Conservation (phyloP, 2,113 vertebrate species). For the Spea multiplicata region DNA sequence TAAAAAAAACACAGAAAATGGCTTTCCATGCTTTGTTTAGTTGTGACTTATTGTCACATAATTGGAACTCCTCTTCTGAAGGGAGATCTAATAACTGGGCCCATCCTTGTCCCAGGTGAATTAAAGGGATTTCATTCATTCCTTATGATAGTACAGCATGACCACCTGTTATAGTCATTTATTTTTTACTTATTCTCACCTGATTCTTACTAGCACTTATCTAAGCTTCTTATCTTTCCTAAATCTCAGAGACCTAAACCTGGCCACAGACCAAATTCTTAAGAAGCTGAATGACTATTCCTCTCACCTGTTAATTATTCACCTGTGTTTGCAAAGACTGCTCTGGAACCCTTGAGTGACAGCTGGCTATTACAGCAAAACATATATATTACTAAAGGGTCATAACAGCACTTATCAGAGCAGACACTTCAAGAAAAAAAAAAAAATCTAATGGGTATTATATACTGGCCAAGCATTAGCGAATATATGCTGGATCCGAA, state of each 20-base stretch:
- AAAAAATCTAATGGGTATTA: too few species aligned
- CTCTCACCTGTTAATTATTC: constrained; percentile 17
- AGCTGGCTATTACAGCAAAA: neutral
- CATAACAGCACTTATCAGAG: too few species aligned
- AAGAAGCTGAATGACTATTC: neutral
- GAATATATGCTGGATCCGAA: too few species aligned
- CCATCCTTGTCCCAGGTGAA: neutral
- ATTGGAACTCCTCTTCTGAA: too few species aligned
- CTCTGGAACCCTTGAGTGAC: constrained; percentile 7
- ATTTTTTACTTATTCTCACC: neutral
- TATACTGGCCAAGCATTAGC: too few species aligned
- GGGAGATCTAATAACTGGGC: neutral
- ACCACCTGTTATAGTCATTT: neutral
- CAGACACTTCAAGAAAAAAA: too few species aligned
- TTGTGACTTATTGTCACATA: too few species aligned
- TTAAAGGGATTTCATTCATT: neutral
- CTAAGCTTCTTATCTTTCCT: neutral
- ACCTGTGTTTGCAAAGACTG: constrained; percentile 24
- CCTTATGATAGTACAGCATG: neutral
- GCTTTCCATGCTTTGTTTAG: too few species aligned
- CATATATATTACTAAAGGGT: too few species aligned
- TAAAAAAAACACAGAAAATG: too few species aligned
- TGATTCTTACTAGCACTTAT: neutral
- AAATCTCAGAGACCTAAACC: neutral
- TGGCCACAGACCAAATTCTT: constrained; percentile 11